A percentile compares a stretch with the other conserved stretches of the same genome.
Conservation (phyloP, 2,113 vertebrate species). For the Echinops telfairi region DNA sequence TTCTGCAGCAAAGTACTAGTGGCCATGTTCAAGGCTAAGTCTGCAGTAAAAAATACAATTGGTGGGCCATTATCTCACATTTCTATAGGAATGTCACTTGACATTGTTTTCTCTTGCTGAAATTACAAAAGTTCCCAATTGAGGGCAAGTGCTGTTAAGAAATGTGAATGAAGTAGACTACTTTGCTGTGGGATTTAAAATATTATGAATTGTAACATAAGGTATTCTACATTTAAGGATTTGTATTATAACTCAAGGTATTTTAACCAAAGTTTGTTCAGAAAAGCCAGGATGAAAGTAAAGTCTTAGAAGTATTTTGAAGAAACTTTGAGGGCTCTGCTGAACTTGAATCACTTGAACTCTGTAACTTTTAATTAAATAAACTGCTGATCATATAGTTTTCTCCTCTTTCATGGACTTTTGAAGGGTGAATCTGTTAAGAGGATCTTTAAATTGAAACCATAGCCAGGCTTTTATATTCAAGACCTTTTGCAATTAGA, state of each 20-base stretch:
- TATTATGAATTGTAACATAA: neutral
- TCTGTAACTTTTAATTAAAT: slow-evolving; percentile 45
- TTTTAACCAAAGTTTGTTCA: slow-evolving; percentile 37
- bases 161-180: neutral
- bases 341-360: slow-evolving; percentile 8
- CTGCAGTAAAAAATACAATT: neutral
- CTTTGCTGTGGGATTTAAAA: slow-evolving; percentile 3
- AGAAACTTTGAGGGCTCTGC: neutral
- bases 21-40: neutral
- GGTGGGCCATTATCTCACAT: neutral
- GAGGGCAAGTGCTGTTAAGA: neutral
- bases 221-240: slow-evolving; percentile 41
- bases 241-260: neutral
- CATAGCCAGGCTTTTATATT: neutral
- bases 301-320: slow-evolving; percentile 10
- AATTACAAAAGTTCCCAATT: neutral
- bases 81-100: neutral
- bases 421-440: slow-evolving; percentile 7
- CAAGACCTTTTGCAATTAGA: neutral
- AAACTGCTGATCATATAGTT: neutral
- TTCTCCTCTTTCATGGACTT: neutral
- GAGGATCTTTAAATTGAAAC: neutral
- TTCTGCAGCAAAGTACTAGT: neutral
- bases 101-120: slow-evolving; percentile 13
- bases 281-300: slow-evolving; percentile 47